Evolutionary conservation across 2,888 invertebrate genomes (phyloP).

Genomic region (Poecilobothrus nobilitatus): DNA sequence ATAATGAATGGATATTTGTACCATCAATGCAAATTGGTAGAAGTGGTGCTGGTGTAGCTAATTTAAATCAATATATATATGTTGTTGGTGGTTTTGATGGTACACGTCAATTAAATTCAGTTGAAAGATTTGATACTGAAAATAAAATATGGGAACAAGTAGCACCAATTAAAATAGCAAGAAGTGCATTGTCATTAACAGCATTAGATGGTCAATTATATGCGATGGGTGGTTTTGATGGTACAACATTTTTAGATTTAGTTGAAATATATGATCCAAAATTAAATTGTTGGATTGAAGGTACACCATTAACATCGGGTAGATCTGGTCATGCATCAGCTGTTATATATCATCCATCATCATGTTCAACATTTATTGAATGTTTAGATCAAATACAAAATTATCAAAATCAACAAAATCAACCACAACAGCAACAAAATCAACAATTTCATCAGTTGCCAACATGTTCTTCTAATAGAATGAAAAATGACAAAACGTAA

Average conservation of each 20-base stretch:
- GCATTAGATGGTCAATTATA: constrained; percentile 79
- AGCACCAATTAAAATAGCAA: constrained; percentile 65
- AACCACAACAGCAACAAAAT: too few relatives aligned
- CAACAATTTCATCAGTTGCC: too few relatives aligned
- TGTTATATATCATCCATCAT: constrained; percentile 71
- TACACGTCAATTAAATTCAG: constrained; percentile 66
- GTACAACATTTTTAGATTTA: constrained; percentile 69
- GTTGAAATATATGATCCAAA: constrained; percentile 84
- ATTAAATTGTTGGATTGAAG: constrained; percentile 65
- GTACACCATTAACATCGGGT: constrained; percentile 70
- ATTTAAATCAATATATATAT: constrained; percentile 77
- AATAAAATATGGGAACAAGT: constrained; percentile 70
- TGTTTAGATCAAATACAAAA: constrained; percentile 27
- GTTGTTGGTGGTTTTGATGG: constrained; percentile 96
- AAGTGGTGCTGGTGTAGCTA: constrained; percentile 82
- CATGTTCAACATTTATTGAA: constrained; percentile 45
- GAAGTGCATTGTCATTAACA: constrained; percentile 82
- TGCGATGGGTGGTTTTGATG: constrained; percentile 89
- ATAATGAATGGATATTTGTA: constrained; percentile 77
- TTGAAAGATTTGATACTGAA: constrained; percentile 83
- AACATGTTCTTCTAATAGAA: too few relatives aligned
- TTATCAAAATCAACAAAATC: neutral
- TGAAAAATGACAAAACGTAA: too few relatives aligned
- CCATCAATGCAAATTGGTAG: constrained; percentile 68
- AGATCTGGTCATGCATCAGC: constrained; percentile 89